Base-by-base conservation (phyloP, 2,797 vertebrate species). In the Pseudomugil gertrudae region DNA sequence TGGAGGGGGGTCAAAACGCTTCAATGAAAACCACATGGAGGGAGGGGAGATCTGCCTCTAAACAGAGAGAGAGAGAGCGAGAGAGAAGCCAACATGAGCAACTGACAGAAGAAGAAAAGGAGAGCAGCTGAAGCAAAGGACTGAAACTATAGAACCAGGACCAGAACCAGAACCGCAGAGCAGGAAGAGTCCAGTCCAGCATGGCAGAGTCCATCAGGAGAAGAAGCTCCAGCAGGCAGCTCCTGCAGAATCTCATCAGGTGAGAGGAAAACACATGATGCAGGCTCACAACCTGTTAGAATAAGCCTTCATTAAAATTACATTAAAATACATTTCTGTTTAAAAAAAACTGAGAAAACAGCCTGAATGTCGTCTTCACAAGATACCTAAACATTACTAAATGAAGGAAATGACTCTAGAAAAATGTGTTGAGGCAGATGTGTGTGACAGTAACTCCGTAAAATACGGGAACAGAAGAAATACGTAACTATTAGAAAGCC, bases 221-320 rank as follows among this genome's bases (percentile, higher is more conserved):
- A 76, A 92, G 93, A 84, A 92, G 86, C 72, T 94, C 95, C 80
- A 94, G 94, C 90, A 95, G 87, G 59, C 92, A 92, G 90, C 94
- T 95, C 68, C 87, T 95, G 86, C 93, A 96, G 87, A 94, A 93
- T 83, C 95, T 96, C 75, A 91, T 94, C 78, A 95, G 95, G 96
- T 98, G 90, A 95, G 96, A 86, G 15, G 35, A n/a, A 48, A 19
- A 27, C 0, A 5, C 5, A 30, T 19, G 15, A 33, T 1, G 4
- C 21, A 40, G 24, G 4, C 54, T 29, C 24, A 9, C 19, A 32
- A 51, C 36, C 48, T 71, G 57, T 30, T 71, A 29, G 24, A 57
- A 24, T 27, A 1, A 21, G 10, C n/a, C 2, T 17, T 13, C 19
- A 0, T 2, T 43, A 4, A 43, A 27, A 1, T 5, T 35, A 9